Percentiles rank a stretch among this genome's conserved stretches.
phyloP scores from a whole-genome alignment of 1,140 invertebrate species.

The Berghia stephanieae region DNA sequence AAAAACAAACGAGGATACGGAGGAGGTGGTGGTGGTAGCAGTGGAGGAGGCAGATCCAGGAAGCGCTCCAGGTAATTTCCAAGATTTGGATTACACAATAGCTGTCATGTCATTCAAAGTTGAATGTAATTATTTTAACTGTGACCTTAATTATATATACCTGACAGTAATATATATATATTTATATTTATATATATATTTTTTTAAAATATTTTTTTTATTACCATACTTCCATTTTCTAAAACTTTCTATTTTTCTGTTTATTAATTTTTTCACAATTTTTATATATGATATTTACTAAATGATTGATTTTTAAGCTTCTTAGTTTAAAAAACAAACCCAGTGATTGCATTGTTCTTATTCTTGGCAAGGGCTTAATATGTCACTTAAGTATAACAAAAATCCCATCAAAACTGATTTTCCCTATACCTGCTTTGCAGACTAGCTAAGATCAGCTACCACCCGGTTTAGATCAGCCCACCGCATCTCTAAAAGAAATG shows the following conservation, averaged over 20 bases:
- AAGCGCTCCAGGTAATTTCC: conserved; percentile 27
- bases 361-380: no score
- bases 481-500: conserved; percentile 30
- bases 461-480: conserved; percentile 29
- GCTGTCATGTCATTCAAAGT: conserved; percentile 3
- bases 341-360: not conserved
- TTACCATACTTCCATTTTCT: not conserved
- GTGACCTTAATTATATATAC: conserved; percentile 26
- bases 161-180: not conserved
- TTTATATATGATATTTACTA: not conserved
- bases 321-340: not conserved
- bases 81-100: not conserved
- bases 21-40: conserved; percentile 10
- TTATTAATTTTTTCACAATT: not conserved
- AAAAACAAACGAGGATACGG: conserved; percentile 35
- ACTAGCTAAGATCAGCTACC: conserved; percentile 34
- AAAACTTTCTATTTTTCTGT: not conserved
- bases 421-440: conserved; percentile 35
- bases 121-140: conserved; percentile 13
- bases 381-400: no score
- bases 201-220: not conserved
- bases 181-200: not conserved
- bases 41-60: conserved; percentile 27
- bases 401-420: no score
- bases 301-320: not conserved